Percentiles rank a stretch among this genome's conserved stretches.
phyloP scores from a whole-genome alignment of 2,797 vertebrate genomes.

The Acanthurus lineatus region DNA sequence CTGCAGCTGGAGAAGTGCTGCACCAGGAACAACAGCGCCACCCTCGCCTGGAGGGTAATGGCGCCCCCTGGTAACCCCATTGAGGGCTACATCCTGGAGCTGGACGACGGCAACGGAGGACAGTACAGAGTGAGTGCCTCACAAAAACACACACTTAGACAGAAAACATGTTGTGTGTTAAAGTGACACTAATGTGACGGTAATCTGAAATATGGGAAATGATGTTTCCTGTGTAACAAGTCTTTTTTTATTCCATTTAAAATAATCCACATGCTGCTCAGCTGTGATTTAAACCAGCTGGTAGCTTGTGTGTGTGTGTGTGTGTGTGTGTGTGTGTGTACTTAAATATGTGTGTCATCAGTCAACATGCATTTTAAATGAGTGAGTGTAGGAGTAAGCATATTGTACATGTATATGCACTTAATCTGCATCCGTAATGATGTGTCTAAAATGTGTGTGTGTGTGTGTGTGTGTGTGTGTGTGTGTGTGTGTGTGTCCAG shows the following conservation, averaged over 20 bases:
- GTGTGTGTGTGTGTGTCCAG: slow-evolving; percentile 74
- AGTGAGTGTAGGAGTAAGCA: neutral
- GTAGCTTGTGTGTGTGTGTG: no score
- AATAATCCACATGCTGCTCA: slow-evolving; percentile 44
- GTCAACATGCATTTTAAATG: slow-evolving; percentile 20
- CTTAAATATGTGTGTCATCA: slow-evolving; percentile 5
- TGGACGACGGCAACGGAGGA: slow-evolving; percentile 96
- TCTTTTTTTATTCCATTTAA: slow-evolving; percentile 38
- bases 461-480: slow-evolving; percentile 42
- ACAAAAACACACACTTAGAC: neutral
- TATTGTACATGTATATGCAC: neutral
- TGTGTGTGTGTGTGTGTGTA: no score
- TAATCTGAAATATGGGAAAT: slow-evolving; percentile 13
- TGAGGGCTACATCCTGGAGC: slow-evolving; percentile 97
- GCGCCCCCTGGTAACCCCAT: slow-evolving; percentile 86
- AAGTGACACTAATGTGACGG: slow-evolving; percentile 6
- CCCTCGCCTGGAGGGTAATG: slow-evolving; percentile 94
- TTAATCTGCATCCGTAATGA: slow-evolving; percentile 24
- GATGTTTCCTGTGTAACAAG: neutral
- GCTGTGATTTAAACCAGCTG: neutral
- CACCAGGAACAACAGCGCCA: slow-evolving; percentile 96
- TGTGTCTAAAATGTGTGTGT: slow-evolving; percentile 10
- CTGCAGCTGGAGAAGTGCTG: slow-evolving; percentile 98
- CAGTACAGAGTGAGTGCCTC: slow-evolving; percentile 92
- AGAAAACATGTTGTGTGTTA: neutral